Evolutionary conservation across 2,888 invertebrate species (phyloP).

Genomic region (Agrotis ipsilon): DNA sequence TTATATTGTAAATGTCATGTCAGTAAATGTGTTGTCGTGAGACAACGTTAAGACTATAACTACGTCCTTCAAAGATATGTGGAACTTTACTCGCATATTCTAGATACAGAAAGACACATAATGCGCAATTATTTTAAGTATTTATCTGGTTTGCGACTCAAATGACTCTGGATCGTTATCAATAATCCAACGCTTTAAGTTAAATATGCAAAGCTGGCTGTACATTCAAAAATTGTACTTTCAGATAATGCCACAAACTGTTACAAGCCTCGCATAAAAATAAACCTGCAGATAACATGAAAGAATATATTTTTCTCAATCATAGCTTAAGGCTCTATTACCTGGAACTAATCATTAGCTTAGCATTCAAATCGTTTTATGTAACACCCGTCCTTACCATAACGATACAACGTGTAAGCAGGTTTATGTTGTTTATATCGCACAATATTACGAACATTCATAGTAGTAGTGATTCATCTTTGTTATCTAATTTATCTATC

Average conservation of each 20-base stretch:
- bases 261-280: neutral
- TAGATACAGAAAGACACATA: conserved; percentile 4
- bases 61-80: conserved; percentile 30
- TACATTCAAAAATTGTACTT: neutral
- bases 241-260: conserved; percentile 12
- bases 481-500: conserved; percentile 45
- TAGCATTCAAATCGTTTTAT: conserved; percentile 35
- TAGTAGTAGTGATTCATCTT: conserved; percentile 52
- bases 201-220: conserved; percentile 11
- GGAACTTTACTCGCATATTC: conserved; percentile 6
- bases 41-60: conserved; percentile 29
- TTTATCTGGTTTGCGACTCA: conserved; percentile 21
- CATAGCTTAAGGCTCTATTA: conserved; percentile 14
- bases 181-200: conserved; percentile 3
- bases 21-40: conserved; percentile 36
- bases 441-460: conserved; percentile 25
- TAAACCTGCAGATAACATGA: neutral
- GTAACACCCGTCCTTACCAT: conserved; percentile 29
- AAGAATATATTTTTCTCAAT: conserved; percentile 19
- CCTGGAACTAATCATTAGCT: conserved; percentile 36
- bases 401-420: conserved; percentile 32
- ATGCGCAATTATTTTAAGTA: conserved; percentile 9
- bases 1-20: conserved; percentile 54
- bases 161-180: conserved; percentile 13
- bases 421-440: conserved; percentile 41